These are phyloP conservation scores for Lottia gigantea DNA, from an alignment of 2,888 invertebrate species.

Conservation along the genomic window DNA sequence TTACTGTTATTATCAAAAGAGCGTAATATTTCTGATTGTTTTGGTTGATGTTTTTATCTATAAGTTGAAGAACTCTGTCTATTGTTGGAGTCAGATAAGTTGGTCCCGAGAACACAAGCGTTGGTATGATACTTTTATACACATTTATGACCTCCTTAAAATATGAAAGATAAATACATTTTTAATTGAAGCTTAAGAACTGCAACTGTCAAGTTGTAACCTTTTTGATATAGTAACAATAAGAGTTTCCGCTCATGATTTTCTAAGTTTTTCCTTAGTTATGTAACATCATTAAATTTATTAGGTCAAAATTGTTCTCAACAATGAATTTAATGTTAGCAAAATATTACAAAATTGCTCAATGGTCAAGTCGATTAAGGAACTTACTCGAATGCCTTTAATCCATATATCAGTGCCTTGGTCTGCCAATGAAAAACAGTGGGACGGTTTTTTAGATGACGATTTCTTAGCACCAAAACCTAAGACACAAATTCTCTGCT, in stretches of 20 bases:
- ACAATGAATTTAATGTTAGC: too few species aligned
- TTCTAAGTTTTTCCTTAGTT: too few species aligned
- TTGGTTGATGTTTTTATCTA: slow-evolving; percentile 29
- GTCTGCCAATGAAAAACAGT: slow-evolving; percentile 45
- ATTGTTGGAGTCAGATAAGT: slow-evolving; percentile 45
- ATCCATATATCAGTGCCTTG: slow-evolving; percentile 32
- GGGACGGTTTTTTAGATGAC: slow-evolving; percentile 32
- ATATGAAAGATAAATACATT: not conserved
- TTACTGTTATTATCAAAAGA: slow-evolving; percentile 46
- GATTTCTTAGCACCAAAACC: slow-evolving; percentile 49
- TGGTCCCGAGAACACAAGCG: slow-evolving; percentile 46
- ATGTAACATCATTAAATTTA: too few species aligned
- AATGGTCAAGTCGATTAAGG: not conserved
- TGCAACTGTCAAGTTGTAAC: too few species aligned
- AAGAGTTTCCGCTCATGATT: too few species aligned
- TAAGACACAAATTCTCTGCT: slow-evolving; percentile 38
- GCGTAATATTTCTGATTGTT: slow-evolving; percentile 37
- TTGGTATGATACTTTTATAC: slow-evolving; percentile 39
- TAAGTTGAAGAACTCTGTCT: slow-evolving; percentile 22
- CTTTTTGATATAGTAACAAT: too few species aligned
- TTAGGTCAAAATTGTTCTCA: too few species aligned
- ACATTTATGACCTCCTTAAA: slow-evolving; percentile 39
- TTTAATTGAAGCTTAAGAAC: too few species aligned
- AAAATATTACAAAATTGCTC: not conserved
- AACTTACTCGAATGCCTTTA: slow-evolving; percentile 41